Evolutionary conservation across 1,140 invertebrate species (phyloP), one percentile per base, ranked within the genome.

Genomic region (Chrysoperla carnea): DNA sequence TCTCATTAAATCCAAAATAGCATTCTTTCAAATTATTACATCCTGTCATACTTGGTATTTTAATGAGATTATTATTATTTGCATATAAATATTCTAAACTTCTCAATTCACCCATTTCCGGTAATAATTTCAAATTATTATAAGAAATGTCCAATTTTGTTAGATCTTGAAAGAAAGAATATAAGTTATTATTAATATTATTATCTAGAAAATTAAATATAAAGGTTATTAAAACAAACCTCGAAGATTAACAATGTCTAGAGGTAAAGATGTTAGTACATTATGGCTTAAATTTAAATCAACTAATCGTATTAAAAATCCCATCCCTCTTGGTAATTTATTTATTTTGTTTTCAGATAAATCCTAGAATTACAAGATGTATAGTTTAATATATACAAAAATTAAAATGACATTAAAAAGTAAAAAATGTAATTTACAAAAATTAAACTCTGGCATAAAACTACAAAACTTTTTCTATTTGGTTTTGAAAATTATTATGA

Each of bases 281-380:
- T 93, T 93, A 49, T 76, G 73, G 47, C 82, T 82, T 23, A 90
- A 54, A 64, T 88, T 88, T 37, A 92, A 57, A 39, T 80, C 77
- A 48, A 71, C 73, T 40, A 93, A 63, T 50, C 75, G 73, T 37
- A 68, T 70, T 48, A 93, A 68, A 49, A 75, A 72, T 33, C 81
- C 83, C 51, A 91, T 72, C 59, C 88, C 79, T 39, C 73, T 58
- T 1, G 88, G 87, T 44, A 93, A 52, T 13, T 59, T 57, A 50
- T 70, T 64, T 48, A 90, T 57, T 28, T 70, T 66, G 68, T 92
- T 92, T 50, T 58, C 41, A 8, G 59, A 59, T 36, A 60, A 47
- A 56, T 87, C 81, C 63, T 88, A 78, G 36, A 57, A n/a, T n/a
- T n/a, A n/a, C n/a, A n/a, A n/a, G n/a, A n/a, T n/a, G n/a, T n/a